These are phyloP conservation scores for Pseudotriccus pelzelni DNA, from an alignment of 2,797 vertebrate species.

Conservation along the genomic window DNA sequence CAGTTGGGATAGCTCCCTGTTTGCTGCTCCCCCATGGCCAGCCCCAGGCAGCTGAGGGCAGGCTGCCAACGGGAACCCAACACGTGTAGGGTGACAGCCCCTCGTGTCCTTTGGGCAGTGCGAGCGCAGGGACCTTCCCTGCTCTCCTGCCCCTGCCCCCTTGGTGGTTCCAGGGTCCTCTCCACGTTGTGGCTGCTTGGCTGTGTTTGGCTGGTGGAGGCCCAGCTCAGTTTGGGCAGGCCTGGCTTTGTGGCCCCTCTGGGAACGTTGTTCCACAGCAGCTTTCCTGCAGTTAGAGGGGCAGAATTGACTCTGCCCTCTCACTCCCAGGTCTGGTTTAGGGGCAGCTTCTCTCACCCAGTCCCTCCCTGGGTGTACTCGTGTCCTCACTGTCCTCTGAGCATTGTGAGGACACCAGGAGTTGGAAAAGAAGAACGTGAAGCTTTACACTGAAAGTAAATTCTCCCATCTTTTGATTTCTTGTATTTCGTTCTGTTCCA, in stretches of 20 bases:
- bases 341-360: neutral
- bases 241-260: neutral
- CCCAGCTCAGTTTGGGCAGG: neutral
- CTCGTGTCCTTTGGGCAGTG: neutral
- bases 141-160: neutral
- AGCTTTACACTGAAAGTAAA: neutral
- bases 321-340: neutral
- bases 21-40: neutral
- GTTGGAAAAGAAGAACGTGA: neutral
- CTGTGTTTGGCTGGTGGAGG: neutral
- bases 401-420: neutral
- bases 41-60: neutral
- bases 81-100: accelerated
- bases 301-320: neutral
- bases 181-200: neutral
- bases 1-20: neutral
- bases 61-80: neutral
- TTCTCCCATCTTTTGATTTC: neutral
- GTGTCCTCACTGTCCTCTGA: accelerated
- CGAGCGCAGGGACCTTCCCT: neutral
- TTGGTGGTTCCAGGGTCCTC: neutral
- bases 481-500: neutral
- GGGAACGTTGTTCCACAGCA: neutral
- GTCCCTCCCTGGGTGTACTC: accelerated
- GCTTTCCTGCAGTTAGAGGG: neutral